phyloP scores from a whole-genome alignment of 2,888 invertebrate species.

The Tromatobia lineatoria region DNA sequence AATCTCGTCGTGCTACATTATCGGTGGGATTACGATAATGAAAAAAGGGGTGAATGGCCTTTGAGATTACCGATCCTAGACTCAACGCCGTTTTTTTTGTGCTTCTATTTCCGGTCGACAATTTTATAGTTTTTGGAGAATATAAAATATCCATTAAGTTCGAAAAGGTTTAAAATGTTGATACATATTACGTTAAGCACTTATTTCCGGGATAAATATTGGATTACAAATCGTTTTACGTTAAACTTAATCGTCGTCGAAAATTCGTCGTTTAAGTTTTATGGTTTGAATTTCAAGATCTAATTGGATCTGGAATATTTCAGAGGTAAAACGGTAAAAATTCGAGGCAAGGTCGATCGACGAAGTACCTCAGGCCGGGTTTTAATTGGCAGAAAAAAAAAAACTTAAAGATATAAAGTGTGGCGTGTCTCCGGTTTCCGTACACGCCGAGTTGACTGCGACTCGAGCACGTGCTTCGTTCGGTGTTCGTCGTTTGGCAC shows the following conservation, averaged over 20 bases:
- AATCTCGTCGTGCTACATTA: slow-evolving; percentile 75
- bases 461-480: slow-evolving; percentile 61
- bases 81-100: slow-evolving; percentile 45
- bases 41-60: slow-evolving; percentile 78
- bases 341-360: slow-evolving; percentile 14
- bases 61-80: slow-evolving; percentile 34
- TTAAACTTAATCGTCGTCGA: not conserved
- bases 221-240: not conserved
- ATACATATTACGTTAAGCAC: too few relatives aligned
- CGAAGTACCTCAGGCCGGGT: not conserved
- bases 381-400: slow-evolving; percentile 44
- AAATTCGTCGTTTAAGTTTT: not conserved
- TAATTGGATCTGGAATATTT: not conserved
- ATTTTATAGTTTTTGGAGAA: not conserved
- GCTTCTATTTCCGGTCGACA: not conserved
- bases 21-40: slow-evolving; percentile 45
- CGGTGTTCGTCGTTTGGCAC: slow-evolving; percentile 56
- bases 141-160: not conserved
- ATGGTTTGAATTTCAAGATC: not conserved
- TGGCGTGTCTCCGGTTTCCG: slow-evolving; percentile 52
- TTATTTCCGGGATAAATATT: not conserved
- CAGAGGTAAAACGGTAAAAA: slow-evolving; percentile 4
- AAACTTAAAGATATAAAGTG: not conserved
- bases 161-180: not conserved
- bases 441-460: slow-evolving; percentile 42